Evolutionary conservation across 1,140 invertebrate genomes (phyloP), one percentile per base, ranked within the genome.

Genomic region (Anastrepha ludens): DNA sequence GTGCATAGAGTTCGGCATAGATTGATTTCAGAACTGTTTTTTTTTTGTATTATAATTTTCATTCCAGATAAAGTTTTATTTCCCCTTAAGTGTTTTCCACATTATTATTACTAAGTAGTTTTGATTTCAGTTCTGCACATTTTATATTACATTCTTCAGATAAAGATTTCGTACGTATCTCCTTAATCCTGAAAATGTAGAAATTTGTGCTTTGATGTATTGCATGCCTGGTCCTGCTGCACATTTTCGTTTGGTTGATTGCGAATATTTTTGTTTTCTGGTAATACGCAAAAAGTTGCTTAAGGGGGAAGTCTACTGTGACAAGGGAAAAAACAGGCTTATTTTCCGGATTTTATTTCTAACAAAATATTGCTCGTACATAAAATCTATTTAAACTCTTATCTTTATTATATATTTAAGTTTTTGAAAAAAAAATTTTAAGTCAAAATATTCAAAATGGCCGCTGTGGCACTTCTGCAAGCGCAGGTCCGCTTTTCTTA

Each of bases 1-100:
- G 74, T 81, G 74, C n/a, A 17, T 81, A 81, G 74, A 81, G 74
- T 81, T 50, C 29, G 47, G 44, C 70, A 47, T 81, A 81, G 47
- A n/a, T 81, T 55, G 20, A 74, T 44, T 67, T 17, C 64, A 20
- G 13, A 47, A 17, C 17, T 74, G 17, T 74, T 74, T 17, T 29
- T 67, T 67, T 67, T 29, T 70, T 55, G 55, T 87, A 9, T 65
- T 86, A 17, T 78, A 55, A n/a, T 60, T 17, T 87, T 55, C 50
- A 58, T 87, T 59, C 59, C n/a, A 9, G 3, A 6, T 9, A 17
- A 47, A 85, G 20, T 58, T 8, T 85, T 39, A 85, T 58, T 58
- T 85, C 11, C 3, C 11, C 11, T 58, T 85, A 29, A 47, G 67
- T 15, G 9, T 85, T 59, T 85, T 85, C 39, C 81, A 58, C 81